phyloP scores from a whole-genome alignment of 2,113 vertebrate species.

The Elanoides forficatus region DNA sequence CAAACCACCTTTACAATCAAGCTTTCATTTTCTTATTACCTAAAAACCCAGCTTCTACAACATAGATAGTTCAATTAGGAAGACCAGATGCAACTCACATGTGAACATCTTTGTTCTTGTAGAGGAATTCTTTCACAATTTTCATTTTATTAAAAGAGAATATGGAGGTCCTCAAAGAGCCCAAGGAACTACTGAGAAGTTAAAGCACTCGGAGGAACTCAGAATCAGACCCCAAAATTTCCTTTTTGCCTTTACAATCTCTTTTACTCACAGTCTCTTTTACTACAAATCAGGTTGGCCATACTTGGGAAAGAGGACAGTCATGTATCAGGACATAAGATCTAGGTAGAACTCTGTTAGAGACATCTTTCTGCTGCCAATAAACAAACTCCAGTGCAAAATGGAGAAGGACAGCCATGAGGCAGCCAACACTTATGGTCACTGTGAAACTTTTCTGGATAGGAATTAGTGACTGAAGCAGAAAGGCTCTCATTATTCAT shows the following conservation, averaged over 20 bases:
- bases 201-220: neutral
- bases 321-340: neutral
- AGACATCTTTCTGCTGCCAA: neutral
- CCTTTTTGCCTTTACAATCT: neutral
- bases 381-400: neutral
- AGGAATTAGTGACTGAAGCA: neutral
- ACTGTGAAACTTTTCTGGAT: neutral
- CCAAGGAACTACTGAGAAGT: neutral
- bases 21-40: neutral
- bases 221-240: neutral
- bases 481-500: neutral
- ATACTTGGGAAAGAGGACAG: neutral
- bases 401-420: neutral
- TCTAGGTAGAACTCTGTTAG: neutral
- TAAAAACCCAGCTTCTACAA: slow-evolving; percentile 66
- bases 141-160: neutral
- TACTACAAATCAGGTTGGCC: neutral
- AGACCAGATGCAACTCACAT: slow-evolving; percentile 53
- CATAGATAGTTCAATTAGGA: slow-evolving; percentile 41
- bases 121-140: neutral
- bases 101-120: slow-evolving; percentile 45
- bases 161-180: accelerated
- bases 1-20: neutral
- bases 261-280: neutral
- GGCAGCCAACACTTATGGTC: neutral